Evolutionary conservation across 2,888 invertebrate species (phyloP).

Genomic region (Muschampia plurimacula): DNA sequence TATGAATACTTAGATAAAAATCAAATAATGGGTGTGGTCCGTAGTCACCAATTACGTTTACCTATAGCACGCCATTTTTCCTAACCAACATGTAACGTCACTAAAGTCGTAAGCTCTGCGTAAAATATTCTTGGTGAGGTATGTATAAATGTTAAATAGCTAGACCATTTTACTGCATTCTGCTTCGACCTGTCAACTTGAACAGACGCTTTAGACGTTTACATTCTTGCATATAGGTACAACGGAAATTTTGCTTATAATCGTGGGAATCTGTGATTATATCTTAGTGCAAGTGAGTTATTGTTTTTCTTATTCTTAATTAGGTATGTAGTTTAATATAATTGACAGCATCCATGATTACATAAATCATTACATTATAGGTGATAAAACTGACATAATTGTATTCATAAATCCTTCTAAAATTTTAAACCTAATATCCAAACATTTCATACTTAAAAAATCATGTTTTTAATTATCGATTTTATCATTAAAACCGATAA

Average conservation of each 20-base stretch:
- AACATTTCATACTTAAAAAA: no score
- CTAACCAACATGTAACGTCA: neutral
- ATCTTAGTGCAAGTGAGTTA: neutral
- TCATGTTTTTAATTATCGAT: no score
- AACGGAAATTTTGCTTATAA: no score
- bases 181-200: no score
- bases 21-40: neutral
- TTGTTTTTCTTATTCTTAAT: neutral
- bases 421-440: no score
- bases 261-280: neutral
- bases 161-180: conserved; percentile 1
- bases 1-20: neutral
- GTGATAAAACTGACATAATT: no score
- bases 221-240: neutral
- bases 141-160: neutral
- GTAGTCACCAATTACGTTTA: conserved; percentile 6
- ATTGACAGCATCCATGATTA: neutral
- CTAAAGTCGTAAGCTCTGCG: neutral
- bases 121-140: neutral
- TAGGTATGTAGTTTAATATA: neutral
- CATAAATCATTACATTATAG: neutral
- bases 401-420: no score
- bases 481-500: no score
- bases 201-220: neutral
- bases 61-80: neutral